These are phyloP conservation scores for Brachionus rubens DNA, from an alignment of 1,140 invertebrate genomes.

Conservation along the genomic window DNA sequence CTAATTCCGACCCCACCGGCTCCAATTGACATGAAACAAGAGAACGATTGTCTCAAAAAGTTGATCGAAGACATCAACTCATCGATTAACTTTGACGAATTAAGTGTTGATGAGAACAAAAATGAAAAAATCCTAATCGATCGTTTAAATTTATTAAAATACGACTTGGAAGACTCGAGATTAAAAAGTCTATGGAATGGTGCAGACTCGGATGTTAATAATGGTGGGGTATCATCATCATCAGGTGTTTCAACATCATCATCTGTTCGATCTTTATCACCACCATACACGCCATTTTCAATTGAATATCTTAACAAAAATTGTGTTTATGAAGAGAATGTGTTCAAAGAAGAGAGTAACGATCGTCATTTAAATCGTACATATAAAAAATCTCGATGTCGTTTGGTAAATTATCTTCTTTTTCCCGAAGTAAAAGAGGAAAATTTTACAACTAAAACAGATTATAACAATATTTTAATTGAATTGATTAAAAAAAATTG, in stretches of 20 bases:
- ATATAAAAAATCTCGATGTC: conserved; percentile 1
- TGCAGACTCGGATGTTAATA: neutral
- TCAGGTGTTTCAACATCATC: conserved; percentile 14
- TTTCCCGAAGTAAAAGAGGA: conserved; percentile 34
- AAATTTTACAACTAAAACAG: neutral
- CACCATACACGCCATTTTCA: neutral
- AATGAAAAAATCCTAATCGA: conserved; percentile 32
- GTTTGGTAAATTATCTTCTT: conserved; percentile 28
- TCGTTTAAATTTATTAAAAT: conserved; percentile 11
- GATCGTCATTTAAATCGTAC: conserved; percentile 9
- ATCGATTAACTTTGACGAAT: neutral
- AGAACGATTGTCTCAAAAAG: conserved; percentile 14
- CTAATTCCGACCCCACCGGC: neutral
- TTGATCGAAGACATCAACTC: conserved; percentile 6
- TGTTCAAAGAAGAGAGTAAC: neutral
- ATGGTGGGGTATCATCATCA: neutral
- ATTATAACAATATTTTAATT: conserved; percentile 12
- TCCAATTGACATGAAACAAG: neutral
- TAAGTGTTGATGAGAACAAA: neutral
- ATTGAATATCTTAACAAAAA: conserved; percentile 21
- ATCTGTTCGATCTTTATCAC: conserved; percentile 5
- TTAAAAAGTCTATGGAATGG: conserved; percentile 4
- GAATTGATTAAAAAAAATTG: conserved; percentile 41
- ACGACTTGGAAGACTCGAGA: conserved; percentile 14
- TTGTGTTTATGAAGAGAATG: conserved; percentile 25